phyloP scores from a whole-genome alignment of 1,140 invertebrate genomes.

The Bombus ignitus region DNA sequence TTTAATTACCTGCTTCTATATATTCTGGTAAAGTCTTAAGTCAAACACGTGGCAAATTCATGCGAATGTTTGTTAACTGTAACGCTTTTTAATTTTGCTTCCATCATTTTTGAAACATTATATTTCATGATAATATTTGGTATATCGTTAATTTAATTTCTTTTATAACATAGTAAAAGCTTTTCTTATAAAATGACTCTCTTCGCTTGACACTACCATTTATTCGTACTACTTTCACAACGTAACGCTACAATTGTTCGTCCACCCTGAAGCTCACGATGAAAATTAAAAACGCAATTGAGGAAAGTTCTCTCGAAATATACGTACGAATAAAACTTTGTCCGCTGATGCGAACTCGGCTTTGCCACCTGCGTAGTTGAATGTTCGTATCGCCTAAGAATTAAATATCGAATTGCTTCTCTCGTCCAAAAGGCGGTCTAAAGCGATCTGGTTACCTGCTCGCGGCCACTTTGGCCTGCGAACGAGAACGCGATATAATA shows the following conservation, averaged over 20 bases:
- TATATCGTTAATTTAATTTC: too few relatives aligned
- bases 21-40: not conserved
- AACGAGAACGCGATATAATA: slow-evolving; percentile 43
- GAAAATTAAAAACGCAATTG: not conserved
- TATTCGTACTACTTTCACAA: not conserved
- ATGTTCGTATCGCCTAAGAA: slow-evolving; percentile 12
- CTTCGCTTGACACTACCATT: not conserved
- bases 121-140: too few relatives aligned
- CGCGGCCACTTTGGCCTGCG: slow-evolving; percentile 38
- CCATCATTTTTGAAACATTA: fast-evolving
- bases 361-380: not conserved
- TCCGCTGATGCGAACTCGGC: not conserved
- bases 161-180: not conserved
- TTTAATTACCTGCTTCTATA: not conserved
- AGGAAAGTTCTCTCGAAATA: not conserved
- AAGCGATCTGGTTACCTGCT: slow-evolving; percentile 45
- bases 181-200: not conserved
- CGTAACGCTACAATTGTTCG: not conserved
- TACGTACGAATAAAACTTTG: not conserved
- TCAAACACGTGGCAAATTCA: not conserved
- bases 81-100: not conserved
- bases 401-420: slow-evolving; percentile 48
- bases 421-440: not conserved
- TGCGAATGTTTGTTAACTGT: not conserved
- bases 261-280: not conserved